A percentile compares a stretch with the other conserved stretches of the same genome.
These are phyloP conservation scores for Rhinolophus ferrumequinum DNA, from an alignment of 2,113 vertebrate species.

Conservation along the genomic window DNA sequence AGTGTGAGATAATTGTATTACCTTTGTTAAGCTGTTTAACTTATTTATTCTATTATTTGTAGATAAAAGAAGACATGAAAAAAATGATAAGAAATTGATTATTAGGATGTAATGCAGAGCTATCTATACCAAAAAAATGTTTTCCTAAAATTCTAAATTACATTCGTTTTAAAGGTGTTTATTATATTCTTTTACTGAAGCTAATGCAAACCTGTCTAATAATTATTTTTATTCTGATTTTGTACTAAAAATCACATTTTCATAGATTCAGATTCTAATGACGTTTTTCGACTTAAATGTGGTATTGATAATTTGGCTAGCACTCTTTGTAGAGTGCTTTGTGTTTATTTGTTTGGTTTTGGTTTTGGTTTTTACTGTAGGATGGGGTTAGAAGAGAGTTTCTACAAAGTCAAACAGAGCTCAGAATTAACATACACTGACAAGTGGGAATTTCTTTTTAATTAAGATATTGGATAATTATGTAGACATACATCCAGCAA, in stretches of 20 bases:
- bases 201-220: not conserved
- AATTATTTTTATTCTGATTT: not conserved
- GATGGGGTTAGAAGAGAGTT: not conserved
- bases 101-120: not conserved
- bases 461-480: not conserved
- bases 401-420: not conserved
- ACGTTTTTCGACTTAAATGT: not conserved
- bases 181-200: not conserved
- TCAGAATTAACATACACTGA: slow-evolving; percentile 29
- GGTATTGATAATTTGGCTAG: not conserved
- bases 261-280: not conserved
- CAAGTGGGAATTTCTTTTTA: not conserved
- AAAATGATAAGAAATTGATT: not conserved
- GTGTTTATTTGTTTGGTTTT: not conserved
- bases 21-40: not conserved
- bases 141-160: not conserved
- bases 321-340: not conserved
- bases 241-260: not conserved
- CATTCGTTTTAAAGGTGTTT: not conserved
- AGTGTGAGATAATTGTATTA: not conserved
- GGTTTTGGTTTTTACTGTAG: not conserved
- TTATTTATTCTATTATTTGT: not conserved
- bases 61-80: not conserved
- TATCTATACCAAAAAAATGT: slow-evolving; percentile 23
- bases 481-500: not conserved